These are phyloP conservation scores for Streptopelia turtur DNA, from an alignment of 2,797 vertebrate species.

Conservation along the genomic window DNA sequence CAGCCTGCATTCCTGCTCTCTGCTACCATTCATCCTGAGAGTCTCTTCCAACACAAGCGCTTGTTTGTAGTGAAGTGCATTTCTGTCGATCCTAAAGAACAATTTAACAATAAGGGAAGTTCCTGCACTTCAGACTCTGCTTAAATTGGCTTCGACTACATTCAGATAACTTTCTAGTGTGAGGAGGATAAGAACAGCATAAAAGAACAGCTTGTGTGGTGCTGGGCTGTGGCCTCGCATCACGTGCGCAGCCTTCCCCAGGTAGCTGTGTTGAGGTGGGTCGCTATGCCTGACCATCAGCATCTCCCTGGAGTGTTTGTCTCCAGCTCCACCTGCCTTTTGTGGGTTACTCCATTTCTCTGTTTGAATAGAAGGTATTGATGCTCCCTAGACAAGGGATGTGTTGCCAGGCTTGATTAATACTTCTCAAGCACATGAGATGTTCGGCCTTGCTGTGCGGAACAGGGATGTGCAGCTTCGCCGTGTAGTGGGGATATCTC, in stretches of 20 bases:
- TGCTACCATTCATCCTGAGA: slow-evolving; percentile 43
- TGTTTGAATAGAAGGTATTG: background rate
- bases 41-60: slow-evolving; percentile 27
- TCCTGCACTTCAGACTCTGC: slow-evolving; percentile 34
- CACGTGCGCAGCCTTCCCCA: fast-evolving
- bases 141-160: background rate
- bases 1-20: slow-evolving; percentile 29
- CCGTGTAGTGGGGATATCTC: background rate
- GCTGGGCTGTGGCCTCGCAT: background rate
- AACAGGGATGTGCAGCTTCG: background rate
- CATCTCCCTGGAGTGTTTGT: background rate
- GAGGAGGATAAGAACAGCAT: background rate
- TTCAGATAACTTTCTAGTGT: background rate
- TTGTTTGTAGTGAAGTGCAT: slow-evolving; percentile 43
- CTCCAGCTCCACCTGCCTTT: background rate
- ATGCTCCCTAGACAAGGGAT: background rate
- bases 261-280: background rate
- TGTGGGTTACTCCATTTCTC: background rate
- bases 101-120: slow-evolving; percentile 38
- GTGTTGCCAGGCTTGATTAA: background rate
- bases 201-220: background rate
- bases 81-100: slow-evolving; percentile 13
- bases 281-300: background rate
- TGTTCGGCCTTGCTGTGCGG: background rate
- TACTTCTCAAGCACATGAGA: background rate